Conservation (phyloP, 2,113 vertebrate genomes). For the Lophochroa leadbeateri region DNA sequence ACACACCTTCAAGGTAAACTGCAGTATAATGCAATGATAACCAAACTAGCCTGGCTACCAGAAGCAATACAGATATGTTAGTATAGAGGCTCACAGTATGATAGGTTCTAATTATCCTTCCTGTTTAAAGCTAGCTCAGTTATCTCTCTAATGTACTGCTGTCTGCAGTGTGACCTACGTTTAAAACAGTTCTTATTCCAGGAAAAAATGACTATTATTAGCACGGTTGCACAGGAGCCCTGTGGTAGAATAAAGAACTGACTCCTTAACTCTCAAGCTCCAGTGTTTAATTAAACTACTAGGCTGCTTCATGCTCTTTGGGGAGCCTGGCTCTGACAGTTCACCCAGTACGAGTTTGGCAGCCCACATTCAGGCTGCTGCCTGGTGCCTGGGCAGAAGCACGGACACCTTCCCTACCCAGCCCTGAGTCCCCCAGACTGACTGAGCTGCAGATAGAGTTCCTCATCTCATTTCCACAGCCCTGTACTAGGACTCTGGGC, state of each 20-base stretch:
- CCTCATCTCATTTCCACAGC: background rate
- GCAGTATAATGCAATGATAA: background rate
- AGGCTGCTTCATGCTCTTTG: rapidly evolving
- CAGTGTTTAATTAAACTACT: background rate
- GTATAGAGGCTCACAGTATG: rapidly evolving
- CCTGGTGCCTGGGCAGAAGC: background rate
- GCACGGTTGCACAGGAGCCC: background rate
- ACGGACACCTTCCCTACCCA: background rate
- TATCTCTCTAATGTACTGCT: background rate
- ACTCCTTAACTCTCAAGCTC: background rate
- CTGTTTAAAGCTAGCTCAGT: background rate
- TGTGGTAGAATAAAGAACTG: background rate
- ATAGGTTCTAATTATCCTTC: background rate
- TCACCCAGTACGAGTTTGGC: too few species aligned
- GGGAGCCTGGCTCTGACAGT: background rate
- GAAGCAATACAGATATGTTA: background rate
- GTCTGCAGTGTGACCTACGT: background rate
- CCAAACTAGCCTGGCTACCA: background rate
- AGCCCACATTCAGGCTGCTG: background rate
- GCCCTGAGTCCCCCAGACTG: rapidly evolving
- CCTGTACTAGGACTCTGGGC: background rate
- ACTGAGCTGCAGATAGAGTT: rapidly evolving
- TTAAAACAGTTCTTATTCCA: background rate
- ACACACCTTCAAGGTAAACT: background rate
- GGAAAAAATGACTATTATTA: background rate